Conservation (phyloP, 2,797 vertebrate species). For the Zenarchopterus dispar region DNA sequence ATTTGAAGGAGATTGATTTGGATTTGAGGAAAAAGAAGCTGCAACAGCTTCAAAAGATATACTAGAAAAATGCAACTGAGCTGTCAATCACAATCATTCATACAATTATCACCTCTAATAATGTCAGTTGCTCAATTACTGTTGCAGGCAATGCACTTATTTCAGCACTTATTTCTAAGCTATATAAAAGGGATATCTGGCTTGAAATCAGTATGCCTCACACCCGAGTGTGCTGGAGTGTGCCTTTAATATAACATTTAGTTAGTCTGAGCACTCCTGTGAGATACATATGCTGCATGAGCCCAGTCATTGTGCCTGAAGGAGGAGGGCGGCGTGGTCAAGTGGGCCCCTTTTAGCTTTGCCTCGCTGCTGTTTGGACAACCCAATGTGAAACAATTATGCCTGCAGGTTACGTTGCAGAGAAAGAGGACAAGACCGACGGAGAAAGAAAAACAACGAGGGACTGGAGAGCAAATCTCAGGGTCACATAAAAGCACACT, state of each 20-base stretch:
- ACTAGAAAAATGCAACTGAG: too few species aligned
- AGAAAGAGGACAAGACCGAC: conserved; percentile 3
- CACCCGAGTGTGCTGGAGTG: conserved; percentile 7
- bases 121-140: neutral
- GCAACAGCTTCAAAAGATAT: too few species aligned
- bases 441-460: neutral
- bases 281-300: conserved; percentile 40
- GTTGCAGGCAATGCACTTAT: too few species aligned
- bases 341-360: conserved; percentile 56
- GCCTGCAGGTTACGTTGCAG: conserved; percentile 51
- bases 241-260: conserved; percentile 31
- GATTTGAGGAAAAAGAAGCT: neutral
- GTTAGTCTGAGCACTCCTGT: conserved; percentile 30
- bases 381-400: conserved; percentile 58
- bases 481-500: conserved; percentile 52
- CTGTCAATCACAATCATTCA: too few species aligned
- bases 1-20: neutral
- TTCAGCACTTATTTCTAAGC: neutral
- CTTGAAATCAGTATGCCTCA: conserved; percentile 15
- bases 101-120: neutral
- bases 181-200: neutral
- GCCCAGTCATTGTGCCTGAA: conserved; percentile 43
- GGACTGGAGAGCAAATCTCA: conserved; percentile 15
- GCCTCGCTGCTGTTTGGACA: conserved; percentile 46
- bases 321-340: conserved; percentile 40